Percentiles rank a stretch among this genome's conserved stretches.
phyloP scores from a whole-genome alignment of 2,113 vertebrate genomes.

The Sebastes fasciatus region DNA sequence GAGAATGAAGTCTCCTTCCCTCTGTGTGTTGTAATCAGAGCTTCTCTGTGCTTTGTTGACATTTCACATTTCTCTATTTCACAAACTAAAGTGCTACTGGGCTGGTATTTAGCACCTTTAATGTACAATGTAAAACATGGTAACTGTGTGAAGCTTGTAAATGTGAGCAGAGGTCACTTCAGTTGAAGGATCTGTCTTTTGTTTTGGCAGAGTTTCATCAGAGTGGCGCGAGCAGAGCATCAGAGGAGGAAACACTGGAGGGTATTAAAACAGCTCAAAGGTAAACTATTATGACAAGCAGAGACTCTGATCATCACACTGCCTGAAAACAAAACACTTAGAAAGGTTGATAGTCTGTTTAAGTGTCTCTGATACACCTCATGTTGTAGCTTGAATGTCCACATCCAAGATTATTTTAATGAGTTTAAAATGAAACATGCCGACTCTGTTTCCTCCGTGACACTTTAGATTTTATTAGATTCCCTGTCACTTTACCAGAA shows the following conservation, averaged over 20 bases:
- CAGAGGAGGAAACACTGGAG: constrained; percentile 11
- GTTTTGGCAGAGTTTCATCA: constrained; percentile 25
- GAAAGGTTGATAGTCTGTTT: neutral
- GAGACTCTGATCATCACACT: constrained; percentile 11
- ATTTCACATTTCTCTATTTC: no score
- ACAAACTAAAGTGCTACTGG: no score
- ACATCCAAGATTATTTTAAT: neutral
- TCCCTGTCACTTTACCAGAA: neutral
- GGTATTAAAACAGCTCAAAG: constrained; percentile 13
- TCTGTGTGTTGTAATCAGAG: no score
- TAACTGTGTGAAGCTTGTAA: neutral
- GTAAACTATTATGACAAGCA: constrained; percentile 43
- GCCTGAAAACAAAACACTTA: neutral
- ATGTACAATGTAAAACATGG: neutral
- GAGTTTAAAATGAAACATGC: neutral
- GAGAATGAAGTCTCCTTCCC: no score
- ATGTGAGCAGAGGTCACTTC: neutral
- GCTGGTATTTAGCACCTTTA: no score
- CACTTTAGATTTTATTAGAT: neutral
- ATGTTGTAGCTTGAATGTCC: neutral
- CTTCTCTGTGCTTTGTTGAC: no score
- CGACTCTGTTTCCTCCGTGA: neutral
- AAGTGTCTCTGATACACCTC: neutral
- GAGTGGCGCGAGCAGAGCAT: neutral
- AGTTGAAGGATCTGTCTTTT: constrained; percentile 17